These are phyloP conservation scores for Philaenus spumarius DNA, from an alignment of 1,140 invertebrate species.

Conservation along the genomic window DNA sequence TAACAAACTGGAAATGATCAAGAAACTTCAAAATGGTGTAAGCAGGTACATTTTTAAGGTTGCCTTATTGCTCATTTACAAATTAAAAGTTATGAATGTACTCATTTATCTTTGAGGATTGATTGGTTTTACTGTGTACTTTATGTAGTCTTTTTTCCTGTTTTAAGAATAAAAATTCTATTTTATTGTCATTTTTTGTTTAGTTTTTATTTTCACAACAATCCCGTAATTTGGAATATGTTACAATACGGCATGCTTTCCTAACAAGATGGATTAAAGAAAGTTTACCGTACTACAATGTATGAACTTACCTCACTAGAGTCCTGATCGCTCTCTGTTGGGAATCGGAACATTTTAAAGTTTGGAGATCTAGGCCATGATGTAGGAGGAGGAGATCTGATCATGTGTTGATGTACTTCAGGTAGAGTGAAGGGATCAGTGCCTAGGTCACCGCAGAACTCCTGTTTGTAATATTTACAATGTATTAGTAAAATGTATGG, in stretches of 20 bases:
- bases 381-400: conserved; percentile 69
- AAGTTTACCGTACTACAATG: not conserved
- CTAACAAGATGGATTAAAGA: not conserved
- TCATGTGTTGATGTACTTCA: conserved; percentile 75
- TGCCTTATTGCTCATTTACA: no score
- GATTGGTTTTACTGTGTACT: no score
- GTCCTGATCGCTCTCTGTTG: conserved; percentile 28
- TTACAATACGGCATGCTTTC: not conserved
- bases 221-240: not conserved
- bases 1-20: no score
- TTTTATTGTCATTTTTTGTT: no score
- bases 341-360: conserved; percentile 38
- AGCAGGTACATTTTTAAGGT: no score
- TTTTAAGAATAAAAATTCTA: no score
- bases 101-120: no score
- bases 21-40: no score
- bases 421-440: conserved; percentile 64
- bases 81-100: no score
- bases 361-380: conserved; percentile 51
- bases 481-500: not conserved
- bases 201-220: not conserved
- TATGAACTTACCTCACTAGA: conserved; percentile 30
- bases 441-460: conserved; percentile 54
- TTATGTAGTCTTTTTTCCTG: no score
- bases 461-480: conserved; percentile 43